A percentile compares a stretch with the other conserved stretches of the same genome.
phyloP scores from a whole-genome alignment of 1,140 invertebrate species.

The Eriosoma lanigerum region DNA sequence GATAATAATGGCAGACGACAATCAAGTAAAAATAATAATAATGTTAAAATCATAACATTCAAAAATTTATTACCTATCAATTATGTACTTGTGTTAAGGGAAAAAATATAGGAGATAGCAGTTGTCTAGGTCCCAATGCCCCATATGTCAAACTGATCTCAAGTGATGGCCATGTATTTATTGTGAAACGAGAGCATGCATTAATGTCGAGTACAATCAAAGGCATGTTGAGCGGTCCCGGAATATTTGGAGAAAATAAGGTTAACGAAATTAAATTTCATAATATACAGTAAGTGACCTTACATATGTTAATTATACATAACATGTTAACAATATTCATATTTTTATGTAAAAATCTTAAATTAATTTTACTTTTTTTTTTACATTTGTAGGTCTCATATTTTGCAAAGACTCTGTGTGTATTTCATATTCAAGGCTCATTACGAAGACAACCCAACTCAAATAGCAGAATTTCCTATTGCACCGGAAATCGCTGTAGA shows the following conservation, averaged over 20 bases:
- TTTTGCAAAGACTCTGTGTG: conserved; percentile 98
- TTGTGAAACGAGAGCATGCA: conserved; percentile 96
- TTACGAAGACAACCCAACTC: conserved; percentile 98
- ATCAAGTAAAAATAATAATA: too few relatives aligned
- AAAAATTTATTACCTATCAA: too few relatives aligned
- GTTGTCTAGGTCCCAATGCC: conserved; percentile 96
- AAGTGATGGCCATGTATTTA: conserved; percentile 96
- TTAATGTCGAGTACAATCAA: conserved; percentile 98
- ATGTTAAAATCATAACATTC: too few relatives aligned
- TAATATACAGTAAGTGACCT: conserved; percentile 88
- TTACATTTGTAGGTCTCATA: conserved; percentile 79
- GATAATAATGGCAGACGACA: too few relatives aligned
- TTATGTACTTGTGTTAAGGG: background rate
- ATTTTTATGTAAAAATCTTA: too few relatives aligned
- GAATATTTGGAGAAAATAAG: conserved; percentile 98
- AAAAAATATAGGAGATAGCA: conserved; percentile 71
- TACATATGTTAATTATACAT: too few relatives aligned
- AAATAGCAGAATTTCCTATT: conserved; percentile 99
- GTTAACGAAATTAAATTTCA: conserved; percentile 99
- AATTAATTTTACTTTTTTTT: background rate
- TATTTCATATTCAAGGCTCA: conserved; percentile 99
- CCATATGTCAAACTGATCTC: conserved; percentile 99
- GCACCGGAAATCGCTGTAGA: conserved; percentile 95
- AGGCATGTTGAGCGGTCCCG: conserved; percentile 94
- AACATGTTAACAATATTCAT: background rate